Evolutionary conservation across 2,797 vertebrate species (phyloP), one percentile per base, ranked within the genome.

Genomic region (Chrysocyon brachyurus): DNA sequence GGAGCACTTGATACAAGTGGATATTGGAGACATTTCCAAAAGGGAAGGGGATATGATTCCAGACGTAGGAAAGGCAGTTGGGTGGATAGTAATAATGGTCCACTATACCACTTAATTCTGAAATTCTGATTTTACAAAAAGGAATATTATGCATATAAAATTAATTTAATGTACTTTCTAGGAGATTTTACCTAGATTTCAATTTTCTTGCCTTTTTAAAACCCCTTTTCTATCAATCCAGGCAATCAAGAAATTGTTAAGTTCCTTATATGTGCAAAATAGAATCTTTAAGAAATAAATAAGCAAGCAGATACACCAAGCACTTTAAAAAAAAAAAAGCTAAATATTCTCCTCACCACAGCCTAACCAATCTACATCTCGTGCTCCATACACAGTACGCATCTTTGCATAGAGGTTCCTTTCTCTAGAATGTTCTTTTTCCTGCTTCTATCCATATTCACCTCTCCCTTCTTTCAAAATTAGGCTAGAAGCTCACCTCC

Each of bases 181-280:
- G 21, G 7, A 2, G 17, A 89, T 64, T 85, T 33, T 91, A 73
- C n/a, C 52, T 79, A 31, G 46, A 83, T 21, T 70, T 91, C 57
- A 54, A 31, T 81, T 90, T 81, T 75, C 33, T 87, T 97, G 21
- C 2, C 6, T n/a, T 57, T 57, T 22, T 73, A 3, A 4, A 54
- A 49, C 3, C 24, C 19, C 22, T 40, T 28, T 82, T 15, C 36
- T 54, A 64, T 46, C 63, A 28, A 91, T 77, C 12, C 17, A 26
- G 19, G 12, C 21, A 92, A 81, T 88, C 61, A 87, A 91, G 59
- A 90, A 94, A 92, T n/a, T 96, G 22, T 22, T 63, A 87, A 63
- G 31, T 6, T 8, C n/a, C 24, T 91, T 66, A 8, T 33, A 81
- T 75, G 21, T 72, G 93, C 66, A 87, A 88, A 90, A 68, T 26